A percentile compares a stretch with the other conserved stretches of the same genome.
phyloP scores from a whole-genome alignment of 2,797 vertebrate genomes.

The Cephalopachus bancanus region DNA sequence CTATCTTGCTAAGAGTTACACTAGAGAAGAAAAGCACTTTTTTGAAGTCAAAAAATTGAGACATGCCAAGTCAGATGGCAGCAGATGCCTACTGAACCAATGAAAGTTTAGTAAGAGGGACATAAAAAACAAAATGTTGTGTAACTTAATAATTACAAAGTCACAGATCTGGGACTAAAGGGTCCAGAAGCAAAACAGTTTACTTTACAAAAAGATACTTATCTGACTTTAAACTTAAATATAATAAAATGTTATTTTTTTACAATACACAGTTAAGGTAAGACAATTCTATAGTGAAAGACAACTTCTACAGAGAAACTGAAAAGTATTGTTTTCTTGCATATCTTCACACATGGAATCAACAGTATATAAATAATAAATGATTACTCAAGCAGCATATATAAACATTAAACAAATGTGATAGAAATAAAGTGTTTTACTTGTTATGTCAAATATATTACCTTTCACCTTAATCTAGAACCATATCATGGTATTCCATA shows the following conservation, averaged over 20 bases:
- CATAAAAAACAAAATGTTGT: constrained; percentile 55
- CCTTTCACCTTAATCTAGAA: neutral
- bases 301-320: neutral
- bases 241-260: neutral
- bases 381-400: constrained; percentile 18
- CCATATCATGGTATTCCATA: neutral
- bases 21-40: constrained; percentile 16
- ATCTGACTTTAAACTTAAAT: constrained; percentile 38
- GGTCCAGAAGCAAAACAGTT: constrained; percentile 38
- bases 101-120: constrained; percentile 71
- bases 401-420: constrained; percentile 13
- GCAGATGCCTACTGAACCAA: constrained; percentile 15
- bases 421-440: neutral
- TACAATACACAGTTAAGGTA: neutral
- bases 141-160: constrained; percentile 71
- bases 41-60: constrained; percentile 37
- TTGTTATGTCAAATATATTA: neutral
- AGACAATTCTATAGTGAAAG: neutral
- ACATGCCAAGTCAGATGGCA: constrained; percentile 31
- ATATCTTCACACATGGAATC: neutral
- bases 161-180: neutral
- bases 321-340: neutral
- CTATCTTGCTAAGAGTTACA: neutral
- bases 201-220: constrained; percentile 26
- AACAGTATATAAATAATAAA: neutral